Conservation (phyloP, 1,140 invertebrate species). For the Steinernema khuongi region DNA sequence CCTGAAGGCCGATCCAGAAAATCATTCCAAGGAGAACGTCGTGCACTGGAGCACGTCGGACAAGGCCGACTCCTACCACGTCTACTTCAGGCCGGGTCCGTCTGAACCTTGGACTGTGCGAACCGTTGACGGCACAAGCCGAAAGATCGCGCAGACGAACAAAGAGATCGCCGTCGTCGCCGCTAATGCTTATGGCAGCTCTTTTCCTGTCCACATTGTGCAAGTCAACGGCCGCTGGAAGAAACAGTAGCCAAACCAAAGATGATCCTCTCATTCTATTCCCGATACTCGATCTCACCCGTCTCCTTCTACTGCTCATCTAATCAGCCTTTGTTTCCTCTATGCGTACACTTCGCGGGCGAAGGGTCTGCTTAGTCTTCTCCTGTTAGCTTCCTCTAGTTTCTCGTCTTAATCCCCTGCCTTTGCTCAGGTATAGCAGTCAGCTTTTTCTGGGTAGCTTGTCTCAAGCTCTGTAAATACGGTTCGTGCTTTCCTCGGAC, state of each 20-base stretch:
- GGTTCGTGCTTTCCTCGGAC: not conserved
- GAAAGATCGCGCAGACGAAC: not conserved
- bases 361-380: not conserved
- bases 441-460: not conserved
- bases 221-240: not conserved
- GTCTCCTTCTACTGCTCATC: not conserved
- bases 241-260: not conserved
- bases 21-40: not conserved
- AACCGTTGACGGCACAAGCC: not conserved
- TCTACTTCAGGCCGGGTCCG: not conserved
- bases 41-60: not conserved
- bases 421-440: not conserved
- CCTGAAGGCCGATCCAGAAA: not conserved
- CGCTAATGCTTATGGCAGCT: not conserved
- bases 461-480: constrained; percentile 9
- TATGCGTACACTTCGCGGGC: not conserved
- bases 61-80: not conserved
- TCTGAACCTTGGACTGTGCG: not conserved
- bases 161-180: not conserved
- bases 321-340: not conserved
- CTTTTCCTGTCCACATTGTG: not conserved
- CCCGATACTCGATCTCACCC: not conserved
- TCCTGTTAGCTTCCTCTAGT: not conserved
- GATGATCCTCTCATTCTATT: too few species aligned
- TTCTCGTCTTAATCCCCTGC: not conserved